Percentiles rank a stretch among this genome's conserved stretches.
Conservation (phyloP, 2,888 invertebrate species). For the Coelogynopora nodosa region DNA sequence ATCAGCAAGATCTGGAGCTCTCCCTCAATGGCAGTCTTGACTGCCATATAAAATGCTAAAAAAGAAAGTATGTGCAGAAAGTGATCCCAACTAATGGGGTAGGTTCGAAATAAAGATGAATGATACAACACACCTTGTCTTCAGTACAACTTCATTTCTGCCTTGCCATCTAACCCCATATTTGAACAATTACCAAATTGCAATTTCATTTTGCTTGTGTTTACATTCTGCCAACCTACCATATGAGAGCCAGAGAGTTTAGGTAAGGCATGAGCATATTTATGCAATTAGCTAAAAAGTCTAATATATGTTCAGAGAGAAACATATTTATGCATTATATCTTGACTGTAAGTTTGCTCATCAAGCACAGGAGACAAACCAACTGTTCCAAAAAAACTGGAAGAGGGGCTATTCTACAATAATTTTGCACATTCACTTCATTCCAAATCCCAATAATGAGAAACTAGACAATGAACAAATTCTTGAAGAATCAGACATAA, state of each 20-base stretch:
- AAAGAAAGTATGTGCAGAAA: neutral
- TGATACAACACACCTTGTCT: neutral
- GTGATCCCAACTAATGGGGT: neutral
- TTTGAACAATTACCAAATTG: neutral
- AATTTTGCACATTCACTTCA: neutral
- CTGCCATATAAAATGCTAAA: neutral
- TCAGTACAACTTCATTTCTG: neutral
- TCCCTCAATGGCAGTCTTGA: too few relatives aligned
- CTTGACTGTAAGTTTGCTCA: neutral
- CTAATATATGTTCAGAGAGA: neutral
- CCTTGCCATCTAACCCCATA: neutral
- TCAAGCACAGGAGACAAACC: slow-evolving; percentile 6
- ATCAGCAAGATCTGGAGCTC: too few relatives aligned
- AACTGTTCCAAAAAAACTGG: neutral
- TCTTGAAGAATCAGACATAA: slow-evolving; percentile 21
- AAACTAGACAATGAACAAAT: neutral
- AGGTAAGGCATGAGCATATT: slow-evolving; percentile 8
- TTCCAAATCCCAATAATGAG: neutral
- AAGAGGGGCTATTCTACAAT: neutral
- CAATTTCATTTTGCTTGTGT: neutral
- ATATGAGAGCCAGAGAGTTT: neutral
- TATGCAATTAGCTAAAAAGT: neutral
- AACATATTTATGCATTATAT: neutral
- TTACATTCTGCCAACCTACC: neutral
- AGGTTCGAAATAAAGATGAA: slow-evolving; percentile 6